phyloP scores from a whole-genome alignment of 2,888 invertebrate species.

The Philaethria dido region DNA sequence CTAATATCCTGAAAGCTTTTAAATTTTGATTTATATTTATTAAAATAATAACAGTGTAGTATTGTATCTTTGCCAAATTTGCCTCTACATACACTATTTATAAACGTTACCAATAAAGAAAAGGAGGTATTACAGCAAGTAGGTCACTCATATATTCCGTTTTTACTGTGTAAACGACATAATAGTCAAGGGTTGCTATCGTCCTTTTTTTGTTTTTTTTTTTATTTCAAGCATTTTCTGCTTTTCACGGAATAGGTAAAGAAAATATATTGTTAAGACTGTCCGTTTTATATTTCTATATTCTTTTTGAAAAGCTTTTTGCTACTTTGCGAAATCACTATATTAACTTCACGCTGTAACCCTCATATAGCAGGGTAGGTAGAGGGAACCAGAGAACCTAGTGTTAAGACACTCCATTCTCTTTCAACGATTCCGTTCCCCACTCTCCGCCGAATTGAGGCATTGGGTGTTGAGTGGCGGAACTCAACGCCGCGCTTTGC shows the following conservation, averaged over 20 bases:
- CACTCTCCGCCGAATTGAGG: no score
- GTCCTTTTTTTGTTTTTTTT: background rate
- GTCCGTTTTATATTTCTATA: no score
- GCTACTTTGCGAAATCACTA: no score
- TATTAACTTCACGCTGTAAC: no score
- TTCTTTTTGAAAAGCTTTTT: no score
- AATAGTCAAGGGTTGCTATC: background rate
- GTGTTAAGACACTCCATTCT: no score
- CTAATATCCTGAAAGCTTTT: slow-evolving; percentile 2
- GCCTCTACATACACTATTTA: background rate
- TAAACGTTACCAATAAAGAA: background rate
- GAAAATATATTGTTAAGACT: background rate
- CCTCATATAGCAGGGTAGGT: no score
- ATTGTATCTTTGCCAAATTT: slow-evolving; percentile 2
- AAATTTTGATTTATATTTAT: background rate
- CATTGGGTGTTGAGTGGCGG: no score
- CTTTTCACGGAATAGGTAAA: background rate
- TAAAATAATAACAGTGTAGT: background rate
- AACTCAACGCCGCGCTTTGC: no score
- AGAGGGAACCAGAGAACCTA: no score
- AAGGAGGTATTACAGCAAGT: background rate
- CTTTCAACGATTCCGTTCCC: no score
- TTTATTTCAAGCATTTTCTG: background rate
- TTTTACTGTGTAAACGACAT: background rate
- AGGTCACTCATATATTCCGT: background rate